Base-by-base conservation (phyloP, 2,888 invertebrate species). In the Oligia strigilis region DNA sequence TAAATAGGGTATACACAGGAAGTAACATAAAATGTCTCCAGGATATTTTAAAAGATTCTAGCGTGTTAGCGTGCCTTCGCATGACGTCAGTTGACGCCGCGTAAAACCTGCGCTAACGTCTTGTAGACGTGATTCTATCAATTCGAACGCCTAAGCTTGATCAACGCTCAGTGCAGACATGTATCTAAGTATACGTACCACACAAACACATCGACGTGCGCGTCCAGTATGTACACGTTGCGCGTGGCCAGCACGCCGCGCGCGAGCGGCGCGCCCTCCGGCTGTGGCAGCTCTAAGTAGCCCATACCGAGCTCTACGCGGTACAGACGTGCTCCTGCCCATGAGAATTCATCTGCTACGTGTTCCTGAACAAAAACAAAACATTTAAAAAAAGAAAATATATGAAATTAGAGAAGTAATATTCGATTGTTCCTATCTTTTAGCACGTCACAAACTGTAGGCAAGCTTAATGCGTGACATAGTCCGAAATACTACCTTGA, bases 241-340 rank as follows among this genome's bases (percentile, higher is more conserved):
- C 99, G 98, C 82, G 99, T 99, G 90, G 98, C 98, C 74, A 99
- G 97, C 88, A 99, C 97, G 0, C 97, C 98, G 89, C 99, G 98
- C 0, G 97, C 97, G 11, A 99, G 97, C 91, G 98, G 98, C 72
- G 92, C 85, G 82, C 98, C 98, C 86, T 98, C 98, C 0, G 98
- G 99, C 97, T 99, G 99, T 5, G 99, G 99, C 90, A 99, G 97
- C 96, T 99, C 99, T 90, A 99, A 96, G 95, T 99, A 99, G 0
- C 99, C 99, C 99, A 99, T 99, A 71, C 99, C 99, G 23, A 99
- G 97, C 91, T 99, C 99, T 77, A 99, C 99, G 96, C 99, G 98
- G 96, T 99, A 99, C 77, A 99, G 95, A 9, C 99, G 98, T 0
- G 99, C 98, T 23, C 97, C 93, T 0, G 97, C 95, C 88, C 98